These are phyloP conservation scores for Corythornis vintsioides DNA, from an alignment of 2,113 vertebrate species.

Conservation along the genomic window DNA sequence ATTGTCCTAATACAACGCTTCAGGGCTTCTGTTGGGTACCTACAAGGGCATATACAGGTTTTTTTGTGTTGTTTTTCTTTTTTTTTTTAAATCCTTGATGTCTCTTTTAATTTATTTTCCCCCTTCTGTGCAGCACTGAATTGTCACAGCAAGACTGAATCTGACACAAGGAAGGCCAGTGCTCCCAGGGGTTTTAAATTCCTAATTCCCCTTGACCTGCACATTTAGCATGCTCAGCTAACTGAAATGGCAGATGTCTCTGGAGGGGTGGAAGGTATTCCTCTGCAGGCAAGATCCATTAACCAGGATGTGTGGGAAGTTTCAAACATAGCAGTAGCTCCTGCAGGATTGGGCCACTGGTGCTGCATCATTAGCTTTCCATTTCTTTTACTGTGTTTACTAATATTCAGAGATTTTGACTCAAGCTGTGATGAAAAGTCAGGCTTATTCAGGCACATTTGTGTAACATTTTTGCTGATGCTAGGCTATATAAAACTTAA, in stretches of 20 bases:
- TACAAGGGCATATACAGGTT: neutral
- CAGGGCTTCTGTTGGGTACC: neutral
- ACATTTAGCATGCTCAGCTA: neutral
- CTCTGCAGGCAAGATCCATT: neutral
- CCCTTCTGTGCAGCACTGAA: neutral
- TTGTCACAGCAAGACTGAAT: neutral
- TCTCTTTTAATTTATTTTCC: neutral
- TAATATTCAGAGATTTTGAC: neutral
- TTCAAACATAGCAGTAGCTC: neutral
- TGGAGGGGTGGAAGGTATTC: neutral
- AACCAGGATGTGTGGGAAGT: neutral
- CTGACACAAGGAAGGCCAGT: neutral
- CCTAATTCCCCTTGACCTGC: neutral
- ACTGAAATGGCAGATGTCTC: neutral
- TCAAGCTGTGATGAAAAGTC: neutral
- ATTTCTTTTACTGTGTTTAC: neutral
- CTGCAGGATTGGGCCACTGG: neutral
- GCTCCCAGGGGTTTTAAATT: neutral
- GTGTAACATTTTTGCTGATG: neutral
- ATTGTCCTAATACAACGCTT: neutral
- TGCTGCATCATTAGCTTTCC: neutral
- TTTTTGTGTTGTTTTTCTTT: too few relatives aligned
- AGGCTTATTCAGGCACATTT: neutral
- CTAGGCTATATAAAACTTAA: neutral
- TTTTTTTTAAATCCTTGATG: neutral